Base-by-base conservation (phyloP, 2,113 vertebrate species). In the Prolemur simus region DNA sequence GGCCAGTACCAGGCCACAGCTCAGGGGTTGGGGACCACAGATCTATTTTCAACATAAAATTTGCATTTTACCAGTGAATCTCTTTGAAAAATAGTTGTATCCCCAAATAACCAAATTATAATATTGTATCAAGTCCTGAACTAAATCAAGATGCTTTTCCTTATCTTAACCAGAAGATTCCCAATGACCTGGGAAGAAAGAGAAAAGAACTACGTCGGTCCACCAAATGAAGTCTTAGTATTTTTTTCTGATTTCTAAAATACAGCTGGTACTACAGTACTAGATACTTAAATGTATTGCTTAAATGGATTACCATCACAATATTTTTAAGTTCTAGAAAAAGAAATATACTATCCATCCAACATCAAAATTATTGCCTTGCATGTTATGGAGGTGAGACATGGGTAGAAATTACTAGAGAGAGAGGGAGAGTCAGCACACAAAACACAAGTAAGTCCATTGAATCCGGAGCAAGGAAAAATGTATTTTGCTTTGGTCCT, bases 201-300 rank as follows among this genome's bases (percentile, higher is more conserved):
- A 54, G 9, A 83, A 66, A 32, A 80, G 20, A 83, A 71, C 39
- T 82, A 82, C 27, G 32, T 64, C 86, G 37, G 73, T 90, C 56
- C 81, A 11, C 13, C 42, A 66, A 84, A 73, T 8, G 9, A 91
- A 82, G 3, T 29, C 39, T 88, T 68, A 71, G 17, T 37, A 76
- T 64, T 58, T 71, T 84, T 68, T 78, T 77, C 27, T 47, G 34
- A 86, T 88, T 93, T 97, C 56, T 92, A 73, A 77, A 84, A 71
- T 11, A 52, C 27, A 84, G 66, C 4, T 82, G 54, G 9, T 29
- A 88, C 4, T 73, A 7, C 32, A 77, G 3, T 6, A 0, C 15
- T 93, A 91, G 42, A 63, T 49, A 27, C 29, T 76, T 56, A 15
- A 60, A 27, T 60, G 25, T 18, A 54, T 63, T 82, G 81, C 39